These are phyloP conservation scores for Hemitrygon akajei DNA, from an alignment of 2,797 vertebrate species.

Conservation along the genomic window DNA sequence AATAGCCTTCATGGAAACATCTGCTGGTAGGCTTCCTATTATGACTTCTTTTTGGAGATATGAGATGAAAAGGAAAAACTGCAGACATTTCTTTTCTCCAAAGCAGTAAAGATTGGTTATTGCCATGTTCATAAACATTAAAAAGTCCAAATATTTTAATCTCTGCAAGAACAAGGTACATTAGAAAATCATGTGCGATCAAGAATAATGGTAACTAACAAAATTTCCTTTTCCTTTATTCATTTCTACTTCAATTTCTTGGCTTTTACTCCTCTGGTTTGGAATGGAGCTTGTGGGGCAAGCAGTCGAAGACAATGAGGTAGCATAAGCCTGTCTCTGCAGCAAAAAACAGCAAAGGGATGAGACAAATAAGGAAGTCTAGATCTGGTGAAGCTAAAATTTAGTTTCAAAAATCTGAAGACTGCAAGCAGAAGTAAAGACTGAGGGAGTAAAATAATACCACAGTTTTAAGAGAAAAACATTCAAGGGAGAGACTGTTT, in stretches of 20 bases:
- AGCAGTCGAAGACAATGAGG: no score
- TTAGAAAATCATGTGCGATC: neutral
- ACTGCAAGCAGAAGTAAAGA: neutral
- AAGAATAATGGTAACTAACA: neutral
- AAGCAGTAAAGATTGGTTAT: neutral
- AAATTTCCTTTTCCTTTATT: neutral
- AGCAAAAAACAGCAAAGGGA: neutral
- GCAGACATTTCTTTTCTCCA: no score
- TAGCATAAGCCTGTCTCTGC: no score
- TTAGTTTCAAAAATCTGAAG: neutral
- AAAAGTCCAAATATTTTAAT: no score
- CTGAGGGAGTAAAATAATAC: neutral
- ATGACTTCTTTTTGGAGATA: neutral
- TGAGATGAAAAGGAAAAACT: neutral
- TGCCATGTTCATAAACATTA: neutral
- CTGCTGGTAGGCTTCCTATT: neutral
- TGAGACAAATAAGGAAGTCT: neutral
- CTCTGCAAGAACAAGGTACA: neutral
- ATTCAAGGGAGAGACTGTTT: neutral
- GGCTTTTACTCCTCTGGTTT: neutral
- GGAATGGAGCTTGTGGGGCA: neutral
- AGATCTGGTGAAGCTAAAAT: neutral
- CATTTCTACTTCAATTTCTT: neutral
- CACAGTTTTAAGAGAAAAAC: conserved; percentile 25
- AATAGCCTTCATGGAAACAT: neutral